Evolutionary conservation across 1,140 invertebrate species (phyloP).

Genomic region (Camponotus vicinus): DNA sequence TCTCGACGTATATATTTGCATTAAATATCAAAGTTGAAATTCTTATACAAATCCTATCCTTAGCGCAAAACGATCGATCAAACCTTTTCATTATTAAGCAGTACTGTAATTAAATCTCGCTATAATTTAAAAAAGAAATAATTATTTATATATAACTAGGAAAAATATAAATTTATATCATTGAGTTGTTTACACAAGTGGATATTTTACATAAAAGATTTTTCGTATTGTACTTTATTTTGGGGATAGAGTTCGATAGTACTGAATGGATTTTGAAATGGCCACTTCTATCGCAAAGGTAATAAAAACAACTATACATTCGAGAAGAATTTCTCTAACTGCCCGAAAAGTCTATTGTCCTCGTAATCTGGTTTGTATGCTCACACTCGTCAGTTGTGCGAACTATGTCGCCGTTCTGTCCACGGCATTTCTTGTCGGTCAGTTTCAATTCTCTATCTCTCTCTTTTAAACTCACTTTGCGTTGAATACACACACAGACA

Average conservation of each 20-base stretch:
- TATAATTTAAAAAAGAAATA: not conserved
- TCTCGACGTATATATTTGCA: not conserved
- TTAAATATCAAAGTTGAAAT: slow-evolving; percentile 38
- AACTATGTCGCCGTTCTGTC: slow-evolving; percentile 14
- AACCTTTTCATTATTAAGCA: slow-evolving; percentile 5
- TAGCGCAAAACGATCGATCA: slow-evolving; percentile 16
- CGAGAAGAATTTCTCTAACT: slow-evolving; percentile 1
- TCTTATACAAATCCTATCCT: slow-evolving; percentile 19
- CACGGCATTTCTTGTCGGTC: slow-evolving; percentile 27
- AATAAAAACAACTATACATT: not conserved
- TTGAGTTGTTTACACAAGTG: not conserved
- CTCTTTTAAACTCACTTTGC: slow-evolving; percentile 6
- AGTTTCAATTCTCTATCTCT: slow-evolving; percentile 34
- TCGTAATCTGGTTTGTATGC: slow-evolving; percentile 34
- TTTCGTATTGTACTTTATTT: not conserved
- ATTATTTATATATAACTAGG: too few relatives aligned
- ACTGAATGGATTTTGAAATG: not conserved
- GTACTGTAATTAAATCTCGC: not conserved
- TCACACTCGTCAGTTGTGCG: slow-evolving; percentile 40
- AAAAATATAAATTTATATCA: not conserved
- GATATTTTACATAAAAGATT: not conserved
- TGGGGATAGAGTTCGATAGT: not conserved
- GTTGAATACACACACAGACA: not conserved
- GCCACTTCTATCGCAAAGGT: not conserved
- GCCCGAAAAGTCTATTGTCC: slow-evolving; percentile 48